Base-by-base conservation (phyloP, 2,888 invertebrate species). In the Idaea dimidiata region DNA sequence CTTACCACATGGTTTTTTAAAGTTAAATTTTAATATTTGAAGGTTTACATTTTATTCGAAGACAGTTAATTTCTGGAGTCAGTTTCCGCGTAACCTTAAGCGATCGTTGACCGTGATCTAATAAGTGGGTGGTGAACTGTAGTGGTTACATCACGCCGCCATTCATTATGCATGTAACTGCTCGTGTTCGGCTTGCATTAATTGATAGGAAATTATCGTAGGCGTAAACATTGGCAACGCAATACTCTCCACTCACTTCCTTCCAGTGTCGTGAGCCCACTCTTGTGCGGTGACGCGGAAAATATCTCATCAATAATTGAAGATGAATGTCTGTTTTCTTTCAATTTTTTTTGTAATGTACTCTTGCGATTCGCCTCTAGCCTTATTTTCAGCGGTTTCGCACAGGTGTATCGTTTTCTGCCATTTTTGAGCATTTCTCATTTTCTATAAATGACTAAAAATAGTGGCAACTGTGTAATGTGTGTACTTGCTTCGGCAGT, bases 201-300 rank as follows among this genome's bases (percentile, higher is more conserved):
- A 62, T 61, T 62, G 62, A 62, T 64, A 62, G 62, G 66, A 64
- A 66, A 61, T 59, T 17, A 57, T 55, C 17, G 17, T 17, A 32
- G 24, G 54, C 58, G 56, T 60, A 17, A 7, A 54, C 54, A 17
- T 43, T 32, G 16, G 16, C 17, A 6, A 17, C 8, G 56, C 18
- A 56, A 56, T 17, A 18, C 4, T 54, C 43, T 43, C 43, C 10
- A 61, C 43, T 61, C 10, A 61, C 43, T 61, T 53, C 18, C 16
- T 58, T 53, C 17, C 16, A 53, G 17, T n/a, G 43, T 14, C 43
- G 43, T 43, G 43, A 43, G 43, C 43, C 14, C 43, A 43, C 43
- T 43, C 43, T 43, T 43, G 43, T 43, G 43, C 14, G 43, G 43
- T 43, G 43, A 43, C 43, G 43, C 43, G 43, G 43, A 43, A 43